Conservation (phyloP, 2,113 vertebrate species). For the Empidonax traillii region DNA sequence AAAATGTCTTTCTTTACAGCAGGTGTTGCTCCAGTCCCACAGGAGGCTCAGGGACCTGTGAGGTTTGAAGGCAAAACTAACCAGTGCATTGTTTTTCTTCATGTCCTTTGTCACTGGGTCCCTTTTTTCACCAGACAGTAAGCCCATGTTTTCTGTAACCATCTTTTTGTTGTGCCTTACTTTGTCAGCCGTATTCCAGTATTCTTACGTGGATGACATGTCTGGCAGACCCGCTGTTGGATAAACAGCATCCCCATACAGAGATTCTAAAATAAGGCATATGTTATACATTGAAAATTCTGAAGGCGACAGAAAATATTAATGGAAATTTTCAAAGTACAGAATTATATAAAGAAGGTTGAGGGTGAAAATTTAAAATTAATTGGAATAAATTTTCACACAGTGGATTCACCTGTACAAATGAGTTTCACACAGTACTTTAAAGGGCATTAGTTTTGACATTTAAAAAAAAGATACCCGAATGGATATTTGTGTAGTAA, state of each 20-base stretch:
- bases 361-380: not conserved
- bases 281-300: not conserved
- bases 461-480: not conserved
- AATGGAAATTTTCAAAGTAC: not conserved
- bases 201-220: not conserved
- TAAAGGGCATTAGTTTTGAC: not conserved
- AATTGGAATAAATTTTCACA: not conserved
- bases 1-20: not conserved
- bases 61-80: not conserved
- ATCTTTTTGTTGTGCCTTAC: not conserved
- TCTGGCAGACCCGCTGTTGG: not conserved
- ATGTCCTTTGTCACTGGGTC: not conserved
- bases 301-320: not conserved
- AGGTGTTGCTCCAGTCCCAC: not conserved
- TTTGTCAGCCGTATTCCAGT: not conserved
- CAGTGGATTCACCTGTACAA: not conserved
- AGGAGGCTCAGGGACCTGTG: not conserved
- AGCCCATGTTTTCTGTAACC: not conserved
- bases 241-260: not conserved
- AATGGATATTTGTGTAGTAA: not conserved
- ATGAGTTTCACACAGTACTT: not conserved
- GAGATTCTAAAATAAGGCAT: not conserved
- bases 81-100: not conserved
- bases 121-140: not conserved
- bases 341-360: not conserved